Percentiles rank a stretch among this genome's conserved stretches.
These are phyloP conservation scores for Cyrtodaria siliqua DNA, from an alignment of 2,888 invertebrate genomes.

Conservation along the genomic window DNA sequence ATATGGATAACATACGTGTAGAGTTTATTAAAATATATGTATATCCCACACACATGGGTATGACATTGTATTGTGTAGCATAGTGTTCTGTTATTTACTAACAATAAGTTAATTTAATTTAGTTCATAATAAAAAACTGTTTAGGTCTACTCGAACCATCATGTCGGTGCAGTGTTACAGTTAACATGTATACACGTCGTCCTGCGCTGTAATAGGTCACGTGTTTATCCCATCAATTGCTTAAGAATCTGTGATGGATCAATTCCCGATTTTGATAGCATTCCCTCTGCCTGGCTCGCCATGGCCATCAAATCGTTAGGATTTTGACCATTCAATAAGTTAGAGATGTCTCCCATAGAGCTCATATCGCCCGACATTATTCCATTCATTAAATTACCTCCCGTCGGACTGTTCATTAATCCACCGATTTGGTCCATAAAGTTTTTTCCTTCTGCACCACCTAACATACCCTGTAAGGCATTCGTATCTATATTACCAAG, in stretches of 20 bases:
- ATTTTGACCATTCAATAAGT: conserved; percentile 28
- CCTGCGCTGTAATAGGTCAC: too few relatives aligned
- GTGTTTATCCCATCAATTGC: conserved; percentile 1
- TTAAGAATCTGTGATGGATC: conserved; percentile 34
- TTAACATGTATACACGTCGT: too few relatives aligned
- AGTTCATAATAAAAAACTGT: too few relatives aligned
- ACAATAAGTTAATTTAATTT: too few relatives aligned
- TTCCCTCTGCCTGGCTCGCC: conserved; percentile 53
- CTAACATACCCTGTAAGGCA: conserved; percentile 35
- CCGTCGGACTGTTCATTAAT: conserved; percentile 40
- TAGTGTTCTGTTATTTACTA: too few relatives aligned
- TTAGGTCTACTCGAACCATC: too few relatives aligned
- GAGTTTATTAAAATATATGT: too few relatives aligned
- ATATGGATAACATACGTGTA: too few relatives aligned
- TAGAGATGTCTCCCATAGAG: conserved; percentile 31
- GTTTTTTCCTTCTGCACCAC: conserved; percentile 39
- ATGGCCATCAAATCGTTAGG: conserved; percentile 24
- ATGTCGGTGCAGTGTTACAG: too few relatives aligned
- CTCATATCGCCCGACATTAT: conserved; percentile 50
- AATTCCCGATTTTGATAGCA: conserved; percentile 45
- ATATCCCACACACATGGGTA: too few relatives aligned
- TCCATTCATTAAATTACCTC: conserved; percentile 45
- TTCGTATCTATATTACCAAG: conserved; percentile 48
- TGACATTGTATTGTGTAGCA: too few relatives aligned
- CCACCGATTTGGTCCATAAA: conserved; percentile 46